Evolutionary conservation across 64 coral and sea anemone species (phyloP).

Genomic region (Exaiptasia diaphana): DNA sequence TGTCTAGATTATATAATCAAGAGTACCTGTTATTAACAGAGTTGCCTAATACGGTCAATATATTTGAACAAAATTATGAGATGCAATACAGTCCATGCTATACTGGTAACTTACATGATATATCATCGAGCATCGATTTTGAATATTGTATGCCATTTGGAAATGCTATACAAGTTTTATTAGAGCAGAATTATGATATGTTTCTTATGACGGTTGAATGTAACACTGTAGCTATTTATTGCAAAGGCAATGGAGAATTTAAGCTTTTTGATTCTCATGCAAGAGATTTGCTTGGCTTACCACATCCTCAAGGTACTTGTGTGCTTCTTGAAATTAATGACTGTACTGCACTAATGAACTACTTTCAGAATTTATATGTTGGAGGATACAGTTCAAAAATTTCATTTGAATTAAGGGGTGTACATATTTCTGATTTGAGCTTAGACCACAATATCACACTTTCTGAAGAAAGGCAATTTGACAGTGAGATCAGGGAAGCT

Average conservation of each 20-base stretch:
- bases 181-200: constrained; percentile 39
- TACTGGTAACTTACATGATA: constrained; percentile 53
- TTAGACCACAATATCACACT: too few relatives aligned
- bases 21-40: constrained; percentile 29
- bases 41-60: constrained; percentile 29
- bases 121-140: neutral
- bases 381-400: constrained; percentile 5
- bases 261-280: constrained; percentile 76
- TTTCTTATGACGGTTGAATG: constrained; percentile 60
- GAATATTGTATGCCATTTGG: constrained; percentile 12
- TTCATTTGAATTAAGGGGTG: constrained; percentile 56
- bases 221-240: constrained; percentile 53
- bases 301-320: constrained; percentile 57
- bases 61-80: constrained; percentile 28
- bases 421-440: constrained; percentile 48
- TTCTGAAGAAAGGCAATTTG: neutral
- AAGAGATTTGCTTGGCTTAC: constrained; percentile 44
- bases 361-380: constrained; percentile 49
- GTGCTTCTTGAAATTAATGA: constrained; percentile 39
- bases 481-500: neutral
- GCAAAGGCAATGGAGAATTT: constrained; percentile 13
- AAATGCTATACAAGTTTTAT: constrained; percentile 55
- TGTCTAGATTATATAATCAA: neutral
- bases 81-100: constrained; percentile 66
- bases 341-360: constrained; percentile 20